A percentile compares a stretch with the other conserved stretches of the same genome.
phyloP scores from a whole-genome alignment of 2,888 invertebrate species.

The Sylvicola fuscatus region DNA sequence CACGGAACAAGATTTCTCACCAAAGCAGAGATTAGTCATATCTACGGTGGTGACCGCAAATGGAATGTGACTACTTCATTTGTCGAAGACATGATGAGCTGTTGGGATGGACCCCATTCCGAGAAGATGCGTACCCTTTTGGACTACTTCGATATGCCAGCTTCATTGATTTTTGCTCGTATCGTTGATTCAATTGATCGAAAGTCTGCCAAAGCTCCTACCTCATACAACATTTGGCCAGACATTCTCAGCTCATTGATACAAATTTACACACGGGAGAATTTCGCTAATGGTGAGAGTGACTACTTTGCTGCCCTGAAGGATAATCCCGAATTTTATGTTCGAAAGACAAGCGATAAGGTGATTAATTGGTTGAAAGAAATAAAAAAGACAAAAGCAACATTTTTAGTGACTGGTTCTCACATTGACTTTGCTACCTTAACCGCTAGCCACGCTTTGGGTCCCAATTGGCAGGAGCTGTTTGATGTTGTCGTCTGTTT shows the following conservation, averaged over 20 bases:
- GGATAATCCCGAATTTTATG: slow-evolving; percentile 32
- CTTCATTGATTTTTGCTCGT: slow-evolving; percentile 40
- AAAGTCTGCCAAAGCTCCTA: slow-evolving; percentile 15
- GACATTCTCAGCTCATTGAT: slow-evolving; percentile 39
- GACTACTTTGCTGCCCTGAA: slow-evolving; percentile 39
- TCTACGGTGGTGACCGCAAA: slow-evolving; percentile 34
- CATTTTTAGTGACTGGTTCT: slow-evolving; percentile 53
- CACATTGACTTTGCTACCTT: slow-evolving; percentile 45
- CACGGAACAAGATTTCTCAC: slow-evolving; percentile 41
- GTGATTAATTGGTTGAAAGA: slow-evolving; percentile 36
- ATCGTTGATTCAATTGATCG: slow-evolving; percentile 41
- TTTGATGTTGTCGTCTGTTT: slow-evolving; percentile 44
- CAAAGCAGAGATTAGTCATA: slow-evolving; percentile 27
- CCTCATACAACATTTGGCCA: slow-evolving; percentile 36
- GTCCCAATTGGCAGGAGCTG: slow-evolving; percentile 37
- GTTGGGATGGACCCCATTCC: slow-evolving; percentile 40
- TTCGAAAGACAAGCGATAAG: slow-evolving; percentile 30
- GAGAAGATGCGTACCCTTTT: slow-evolving; percentile 38
- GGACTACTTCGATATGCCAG: slow-evolving; percentile 54
- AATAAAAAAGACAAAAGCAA: slow-evolving; percentile 31
- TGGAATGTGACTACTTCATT: slow-evolving; percentile 35
- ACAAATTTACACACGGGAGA: slow-evolving; percentile 35
- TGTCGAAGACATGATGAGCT: slow-evolving; percentile 29
- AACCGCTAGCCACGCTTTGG: slow-evolving; percentile 39
- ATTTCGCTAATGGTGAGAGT: slow-evolving; percentile 33